A percentile compares a stretch with the other conserved stretches of the same genome.
These are phyloP conservation scores for Anser cygnoides DNA, from an alignment of 2,113 vertebrate species.

Conservation along the genomic window DNA sequence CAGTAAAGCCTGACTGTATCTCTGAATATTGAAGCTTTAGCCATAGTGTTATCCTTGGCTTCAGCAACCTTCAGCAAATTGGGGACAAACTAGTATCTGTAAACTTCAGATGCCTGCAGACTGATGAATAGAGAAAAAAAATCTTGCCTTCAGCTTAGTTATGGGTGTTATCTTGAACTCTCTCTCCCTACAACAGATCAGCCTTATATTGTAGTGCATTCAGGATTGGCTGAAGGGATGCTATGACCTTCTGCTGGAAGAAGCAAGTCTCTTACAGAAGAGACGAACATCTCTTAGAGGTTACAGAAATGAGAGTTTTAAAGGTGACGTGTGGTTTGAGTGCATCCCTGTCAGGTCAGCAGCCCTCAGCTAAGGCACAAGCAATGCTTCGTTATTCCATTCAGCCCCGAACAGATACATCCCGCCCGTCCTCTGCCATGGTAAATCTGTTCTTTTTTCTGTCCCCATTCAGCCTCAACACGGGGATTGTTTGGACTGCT, in stretches of 20 bases:
- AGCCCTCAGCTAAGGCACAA: neutral
- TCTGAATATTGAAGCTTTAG: slow-evolving; percentile 39
- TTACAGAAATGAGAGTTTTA: neutral
- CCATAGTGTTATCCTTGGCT: slow-evolving; percentile 52
- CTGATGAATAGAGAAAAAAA: neutral
- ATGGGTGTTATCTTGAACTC: neutral
- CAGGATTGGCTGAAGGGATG: neutral
- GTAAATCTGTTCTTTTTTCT: neutral
- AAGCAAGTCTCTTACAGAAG: neutral
- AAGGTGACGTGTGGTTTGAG: neutral
- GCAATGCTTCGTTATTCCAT: neutral
- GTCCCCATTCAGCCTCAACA: neutral
- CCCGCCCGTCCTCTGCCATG: neutral
- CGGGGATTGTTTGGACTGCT: neutral
- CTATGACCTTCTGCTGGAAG: neutral
- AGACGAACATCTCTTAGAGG: neutral
- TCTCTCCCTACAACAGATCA: neutral
- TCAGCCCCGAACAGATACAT: neutral
- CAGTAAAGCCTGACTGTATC: slow-evolving; percentile 31
- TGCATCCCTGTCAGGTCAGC: neutral
- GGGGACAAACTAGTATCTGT: slow-evolving; percentile 27
- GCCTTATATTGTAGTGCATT: neutral
- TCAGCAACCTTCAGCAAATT: neutral
- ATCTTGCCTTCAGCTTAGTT: slow-evolving; percentile 20
- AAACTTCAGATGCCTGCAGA: neutral